Conservation (phyloP, 2,888 invertebrate species). For the Thera britannica region DNA sequence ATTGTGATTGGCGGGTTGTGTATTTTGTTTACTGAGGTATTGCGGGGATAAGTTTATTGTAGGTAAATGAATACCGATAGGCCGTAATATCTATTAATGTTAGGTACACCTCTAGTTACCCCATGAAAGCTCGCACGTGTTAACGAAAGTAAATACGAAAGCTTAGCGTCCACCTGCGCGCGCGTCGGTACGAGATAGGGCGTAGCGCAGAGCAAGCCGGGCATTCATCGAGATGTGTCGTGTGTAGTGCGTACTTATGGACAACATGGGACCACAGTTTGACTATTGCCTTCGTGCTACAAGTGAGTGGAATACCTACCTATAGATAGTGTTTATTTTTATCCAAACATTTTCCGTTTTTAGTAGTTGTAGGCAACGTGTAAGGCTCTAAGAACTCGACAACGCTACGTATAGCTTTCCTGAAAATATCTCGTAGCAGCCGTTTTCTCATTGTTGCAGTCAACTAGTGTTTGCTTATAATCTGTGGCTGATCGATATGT, state of each 20-base stretch:
- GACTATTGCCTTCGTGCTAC: conserved; percentile 80
- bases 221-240: conserved; percentile 79
- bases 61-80: not conserved
- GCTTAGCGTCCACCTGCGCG: conserved; percentile 67
- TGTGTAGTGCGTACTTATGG: conserved; percentile 57
- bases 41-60: not conserved
- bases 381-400: not conserved
- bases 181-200: conserved; percentile 55
- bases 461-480: conserved; percentile 1
- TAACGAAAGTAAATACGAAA: conserved; percentile 22
- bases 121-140: conserved; percentile 77
- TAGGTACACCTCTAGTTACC: conserved; percentile 12
- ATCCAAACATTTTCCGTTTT: not conserved
- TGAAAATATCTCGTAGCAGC: conserved; percentile 10
- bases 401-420: not conserved
- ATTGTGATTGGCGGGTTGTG: not conserved
- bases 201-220: conserved; percentile 68
- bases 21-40: not conserved
- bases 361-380: too few species aligned
- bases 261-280: conserved; percentile 79
- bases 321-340: not conserved
- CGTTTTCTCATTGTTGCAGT: not conserved
- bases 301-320: conserved; percentile 63
- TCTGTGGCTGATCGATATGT: not conserved
- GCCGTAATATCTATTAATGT: too few species aligned